Base-by-base conservation (phyloP, 2,888 invertebrate genomes). In the Dioctria linearis region DNA sequence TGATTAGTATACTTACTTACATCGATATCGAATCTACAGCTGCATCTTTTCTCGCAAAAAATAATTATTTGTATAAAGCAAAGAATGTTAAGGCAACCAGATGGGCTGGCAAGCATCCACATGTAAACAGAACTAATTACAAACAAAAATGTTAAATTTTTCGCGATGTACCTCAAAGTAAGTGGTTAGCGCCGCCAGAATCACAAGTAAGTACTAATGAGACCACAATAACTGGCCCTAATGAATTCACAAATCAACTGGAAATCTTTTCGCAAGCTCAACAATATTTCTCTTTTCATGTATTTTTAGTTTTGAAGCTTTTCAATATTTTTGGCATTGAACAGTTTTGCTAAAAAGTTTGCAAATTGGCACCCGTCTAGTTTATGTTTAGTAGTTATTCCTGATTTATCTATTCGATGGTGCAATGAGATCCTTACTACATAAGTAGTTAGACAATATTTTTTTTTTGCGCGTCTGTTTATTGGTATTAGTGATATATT, bases 181-280 rank as follows among this genome's bases (percentile, higher is more conserved):
- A 57, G 39, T 73, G 73, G 57, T 73, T 57, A 73, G 59, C 73
- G 73, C 57, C 57, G 73, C 3, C 59, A 73, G 73, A 57, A 73
- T 73, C 59, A 54, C 59, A 59, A 73, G 73, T 73, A 59, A 42
- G 57, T 73, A 73, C 73, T 73, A 73, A 73, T 57, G 73, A 73
- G 73, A 73, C 39, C 59, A 73, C 73, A 73, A 73, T 73, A 51
- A 51, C 59, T 66, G 54, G n/a, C 66, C 39, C n/a, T 69, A 69
- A 69, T 69, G 69, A 69, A 69, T 69, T 51, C 54, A 69, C 69
- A 69, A 69, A 69, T 51, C 69, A 2, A 49, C 49, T 73, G 73
- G 25, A 57, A 73, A 73, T 57, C 59, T 73, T 42, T 73, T 73
- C 59, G 73, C 59, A 40, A 59, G 13, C 25, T 54, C 11, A 11